Conservation (phyloP, 2,113 vertebrate species). For the Dasyornis broadbenti region DNA sequence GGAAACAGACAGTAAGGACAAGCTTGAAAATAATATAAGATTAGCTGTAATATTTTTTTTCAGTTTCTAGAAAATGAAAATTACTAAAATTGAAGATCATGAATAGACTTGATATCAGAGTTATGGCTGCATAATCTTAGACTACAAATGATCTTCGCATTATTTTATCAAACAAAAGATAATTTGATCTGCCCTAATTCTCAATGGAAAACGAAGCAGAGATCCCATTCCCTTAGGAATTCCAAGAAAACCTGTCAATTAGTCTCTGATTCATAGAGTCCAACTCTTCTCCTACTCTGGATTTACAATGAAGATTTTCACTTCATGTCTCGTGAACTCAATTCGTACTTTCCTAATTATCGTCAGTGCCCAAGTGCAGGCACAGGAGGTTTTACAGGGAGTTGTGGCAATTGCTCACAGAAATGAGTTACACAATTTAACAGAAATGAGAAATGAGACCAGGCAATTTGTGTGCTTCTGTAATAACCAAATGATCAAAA, state of each 20-base stretch:
- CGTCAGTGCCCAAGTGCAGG: neutral
- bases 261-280: neutral
- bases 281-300: neutral
- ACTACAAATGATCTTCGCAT: neutral
- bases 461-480: neutral
- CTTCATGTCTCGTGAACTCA: neutral
- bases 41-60: neutral
- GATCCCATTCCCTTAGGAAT: neutral
- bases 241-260: neutral
- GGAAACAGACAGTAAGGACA: neutral
- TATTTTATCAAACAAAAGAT: neutral
- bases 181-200: neutral
- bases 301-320: neutral
- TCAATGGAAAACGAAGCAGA: neutral
- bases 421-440: neutral
- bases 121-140: neutral
- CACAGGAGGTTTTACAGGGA: neutral
- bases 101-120: neutral
- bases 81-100: neutral
- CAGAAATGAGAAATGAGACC: neutral
- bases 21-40: neutral
- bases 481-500: constrained; percentile 35
- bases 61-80: neutral
- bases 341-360: neutral
- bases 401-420: neutral